These are phyloP conservation scores for Circus cinereus DNA, from an alignment of 2,797 vertebrate species.

Conservation along the genomic window DNA sequence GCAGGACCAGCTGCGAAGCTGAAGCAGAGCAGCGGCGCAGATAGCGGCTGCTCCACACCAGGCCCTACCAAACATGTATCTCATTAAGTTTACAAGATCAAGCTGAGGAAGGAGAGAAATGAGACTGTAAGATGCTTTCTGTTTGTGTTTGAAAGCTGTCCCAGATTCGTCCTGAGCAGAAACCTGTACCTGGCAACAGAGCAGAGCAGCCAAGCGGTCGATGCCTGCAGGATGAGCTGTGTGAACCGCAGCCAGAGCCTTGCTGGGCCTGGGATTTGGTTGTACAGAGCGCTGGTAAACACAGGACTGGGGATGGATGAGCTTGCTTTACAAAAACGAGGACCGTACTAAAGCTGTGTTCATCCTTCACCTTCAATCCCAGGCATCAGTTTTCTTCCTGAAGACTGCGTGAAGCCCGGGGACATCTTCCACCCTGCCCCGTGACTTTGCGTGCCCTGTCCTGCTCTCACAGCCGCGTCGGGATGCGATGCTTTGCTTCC, in stretches of 20 bases:
- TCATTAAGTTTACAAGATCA: background rate
- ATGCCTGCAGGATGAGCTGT: rapidly evolving
- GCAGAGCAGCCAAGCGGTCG: background rate
- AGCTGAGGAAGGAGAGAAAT: background rate
- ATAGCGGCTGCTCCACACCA: too few species aligned
- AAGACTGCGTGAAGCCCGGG: background rate
- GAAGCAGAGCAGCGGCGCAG: background rate
- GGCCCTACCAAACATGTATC: background rate
- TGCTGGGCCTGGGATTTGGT: background rate
- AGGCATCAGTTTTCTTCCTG: background rate
- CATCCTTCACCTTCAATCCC: background rate
- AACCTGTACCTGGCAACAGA: background rate
- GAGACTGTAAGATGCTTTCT: background rate
- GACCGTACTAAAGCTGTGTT: background rate
- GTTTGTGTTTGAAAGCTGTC: background rate
- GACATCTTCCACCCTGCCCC: background rate
- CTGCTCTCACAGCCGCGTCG: background rate
- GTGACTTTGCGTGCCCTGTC: background rate
- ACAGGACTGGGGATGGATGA: background rate
- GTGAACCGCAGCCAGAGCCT: rapidly evolving
- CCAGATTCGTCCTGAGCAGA: background rate
- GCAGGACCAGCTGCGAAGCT: background rate
- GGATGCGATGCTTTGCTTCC: background rate
- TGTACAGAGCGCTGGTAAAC: too few species aligned
- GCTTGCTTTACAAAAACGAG: background rate